Evolutionary conservation across 2,113 vertebrate genomes (phyloP).

Genomic region (Apus apus): DNA sequence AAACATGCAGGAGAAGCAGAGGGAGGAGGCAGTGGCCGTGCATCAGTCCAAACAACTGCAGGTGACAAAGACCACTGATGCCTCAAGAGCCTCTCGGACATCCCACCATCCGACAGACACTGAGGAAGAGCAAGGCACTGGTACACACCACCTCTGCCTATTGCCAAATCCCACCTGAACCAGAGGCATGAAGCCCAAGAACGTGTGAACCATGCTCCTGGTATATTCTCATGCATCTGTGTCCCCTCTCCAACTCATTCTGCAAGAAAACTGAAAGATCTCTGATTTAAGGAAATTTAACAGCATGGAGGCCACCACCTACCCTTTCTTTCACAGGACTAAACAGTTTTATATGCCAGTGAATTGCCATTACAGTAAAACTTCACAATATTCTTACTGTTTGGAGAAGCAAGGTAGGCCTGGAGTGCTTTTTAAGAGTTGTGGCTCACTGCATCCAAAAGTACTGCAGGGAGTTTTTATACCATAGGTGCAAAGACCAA

Average conservation of each 20-base stretch:
- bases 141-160: accelerated
- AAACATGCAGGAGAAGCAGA: not conserved
- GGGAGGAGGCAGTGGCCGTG: not conserved
- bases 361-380: not conserved
- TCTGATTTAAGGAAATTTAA: too few relatives aligned
- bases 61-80: not conserved
- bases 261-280: not conserved
- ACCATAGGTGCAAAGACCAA: accelerated
- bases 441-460: not conserved
- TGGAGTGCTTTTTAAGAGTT: not conserved
- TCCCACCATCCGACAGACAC: not conserved
- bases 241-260: not conserved
- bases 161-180: accelerated
- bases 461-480: accelerated
- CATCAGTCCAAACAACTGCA: accelerated
- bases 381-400: too few relatives aligned
- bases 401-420: not conserved
- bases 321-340: not conserved
- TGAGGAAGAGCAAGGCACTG: accelerated
- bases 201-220: accelerated
- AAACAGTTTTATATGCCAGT: not conserved
- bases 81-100: not conserved
- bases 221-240: not conserved
- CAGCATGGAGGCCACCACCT: not conserved
- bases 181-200: not conserved